Evolutionary conservation across 2,797 vertebrate species (phyloP).

Genomic region (Calcarius lapponicus): DNA sequence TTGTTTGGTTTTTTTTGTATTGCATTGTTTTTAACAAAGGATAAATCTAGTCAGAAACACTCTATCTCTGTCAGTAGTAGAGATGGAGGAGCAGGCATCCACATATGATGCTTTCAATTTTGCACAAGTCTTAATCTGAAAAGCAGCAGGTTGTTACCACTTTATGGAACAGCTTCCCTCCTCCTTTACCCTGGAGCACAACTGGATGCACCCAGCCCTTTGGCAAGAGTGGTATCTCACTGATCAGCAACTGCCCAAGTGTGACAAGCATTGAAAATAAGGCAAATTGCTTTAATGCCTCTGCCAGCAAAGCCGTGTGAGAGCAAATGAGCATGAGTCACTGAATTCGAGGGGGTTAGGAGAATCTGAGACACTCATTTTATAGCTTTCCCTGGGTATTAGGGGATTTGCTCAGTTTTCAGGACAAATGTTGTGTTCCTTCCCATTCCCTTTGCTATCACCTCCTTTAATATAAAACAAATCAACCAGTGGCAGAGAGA

Average conservation of each 20-base stretch:
- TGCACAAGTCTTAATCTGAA: background rate
- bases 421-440: background rate
- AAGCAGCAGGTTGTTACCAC: background rate
- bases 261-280: background rate
- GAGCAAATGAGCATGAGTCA: conserved; percentile 18
- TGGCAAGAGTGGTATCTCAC: background rate
- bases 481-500: background rate
- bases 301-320: background rate
- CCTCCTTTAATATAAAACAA: background rate
- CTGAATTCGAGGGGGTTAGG: background rate
- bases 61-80: background rate
- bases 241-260: background rate
- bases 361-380: background rate
- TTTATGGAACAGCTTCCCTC: background rate
- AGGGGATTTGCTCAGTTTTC: background rate
- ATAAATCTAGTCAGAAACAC: background rate
- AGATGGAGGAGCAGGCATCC: background rate
- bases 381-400: background rate
- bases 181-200: background rate
- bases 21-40: background rate
- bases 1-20: background rate
- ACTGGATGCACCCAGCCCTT: background rate
- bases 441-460: background rate
- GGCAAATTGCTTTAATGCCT: background rate
- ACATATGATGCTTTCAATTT: background rate